Evolutionary conservation across 2,113 vertebrate genomes (phyloP), one percentile per base, ranked within the genome.

Genomic region (Centropus unirufus): DNA sequence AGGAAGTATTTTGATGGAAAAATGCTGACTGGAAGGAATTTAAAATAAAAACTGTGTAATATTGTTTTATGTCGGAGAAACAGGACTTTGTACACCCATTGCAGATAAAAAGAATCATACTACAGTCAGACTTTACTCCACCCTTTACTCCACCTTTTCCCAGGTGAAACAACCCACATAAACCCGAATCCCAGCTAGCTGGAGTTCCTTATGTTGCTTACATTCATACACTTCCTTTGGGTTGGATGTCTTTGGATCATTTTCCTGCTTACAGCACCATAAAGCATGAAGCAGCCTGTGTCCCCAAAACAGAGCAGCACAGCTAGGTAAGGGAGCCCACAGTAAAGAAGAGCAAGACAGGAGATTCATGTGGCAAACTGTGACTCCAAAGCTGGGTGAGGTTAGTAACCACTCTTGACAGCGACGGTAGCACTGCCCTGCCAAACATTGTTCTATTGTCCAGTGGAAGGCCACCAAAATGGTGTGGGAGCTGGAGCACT

Each of bases 81-180:
- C 12, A 44, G 90, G 79, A 97, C 93, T 96, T 96, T 93, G 93
- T 67, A 92, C 83, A 13, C 34, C 26, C 24, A 36, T 32, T 79
- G 55, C 39, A 94, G 87, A 96, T 95, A 69, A 95, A 80, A 73
- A 69, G 12, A 66, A 36, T 49, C 47, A 57, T 8, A 32, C 12
- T 51, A 40, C 9, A 75, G 32, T 44, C 52, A 84, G 18, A 59
- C 9, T 24, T 4, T 26, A n/a, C 79, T 93, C 89, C 94, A 93
- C 68, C 90, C 52, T 77, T 57, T 36, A 36, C 36, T 36, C 5
- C 20, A 92, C 63, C 47, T 79, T 68, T 40, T 47, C 51, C 58
- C 36, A 49, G 1, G 2, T 80, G 46, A 74, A 70, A 78, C 39
- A 47, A 51, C 9, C 7, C 11, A 8, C 11, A 36, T 10, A 64